These are phyloP conservation scores for Eristalis intricaria DNA, from an alignment of 2,888 invertebrate species.

Conservation along the genomic window DNA sequence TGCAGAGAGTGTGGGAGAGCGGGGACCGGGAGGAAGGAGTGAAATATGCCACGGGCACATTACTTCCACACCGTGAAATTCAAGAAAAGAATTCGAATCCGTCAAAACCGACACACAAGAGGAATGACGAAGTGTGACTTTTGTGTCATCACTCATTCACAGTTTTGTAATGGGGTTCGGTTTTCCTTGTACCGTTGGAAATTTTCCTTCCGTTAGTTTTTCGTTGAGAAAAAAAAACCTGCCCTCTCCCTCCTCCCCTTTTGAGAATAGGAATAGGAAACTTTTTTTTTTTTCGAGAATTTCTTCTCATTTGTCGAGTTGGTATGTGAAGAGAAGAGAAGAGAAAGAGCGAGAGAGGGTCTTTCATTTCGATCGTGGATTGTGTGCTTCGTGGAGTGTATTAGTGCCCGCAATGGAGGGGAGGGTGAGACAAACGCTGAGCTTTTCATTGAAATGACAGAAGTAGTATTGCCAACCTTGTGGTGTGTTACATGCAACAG, in stretches of 20 bases:
- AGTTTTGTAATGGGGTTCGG: conserved; percentile 9
- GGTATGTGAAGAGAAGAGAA: neutral
- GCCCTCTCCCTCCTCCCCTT: neutral
- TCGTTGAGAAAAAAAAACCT: neutral
- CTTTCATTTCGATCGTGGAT: conserved; percentile 1
- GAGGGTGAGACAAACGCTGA: conserved; percentile 2
- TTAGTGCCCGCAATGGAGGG: neutral
- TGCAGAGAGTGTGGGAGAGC: neutral
- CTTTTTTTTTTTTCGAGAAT: conserved; percentile 1
- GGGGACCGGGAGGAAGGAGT: neutral
- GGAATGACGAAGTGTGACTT: conserved; percentile 43
- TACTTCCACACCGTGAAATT: conserved; percentile 21
- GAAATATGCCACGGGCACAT: conserved; percentile 51
- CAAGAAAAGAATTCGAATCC: neutral
- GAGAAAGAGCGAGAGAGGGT: conserved; percentile 5
- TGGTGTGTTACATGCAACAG: conserved; percentile 7
- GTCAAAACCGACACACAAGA: neutral
- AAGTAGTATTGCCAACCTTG: conserved; percentile 42
- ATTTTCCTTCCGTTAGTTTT: conserved; percentile 52
- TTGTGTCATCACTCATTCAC: conserved; percentile 36
- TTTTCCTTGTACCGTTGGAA: conserved; percentile 54
- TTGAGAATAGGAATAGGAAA: neutral
- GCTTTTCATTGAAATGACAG: conserved; percentile 42
- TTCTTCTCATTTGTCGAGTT: neutral
- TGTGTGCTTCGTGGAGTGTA: neutral